Percentiles rank a stretch among this genome's conserved stretches.
Evolutionary conservation across 2,113 vertebrate genomes (phyloP).

Genomic region (Mionectes macconnelli): DNA sequence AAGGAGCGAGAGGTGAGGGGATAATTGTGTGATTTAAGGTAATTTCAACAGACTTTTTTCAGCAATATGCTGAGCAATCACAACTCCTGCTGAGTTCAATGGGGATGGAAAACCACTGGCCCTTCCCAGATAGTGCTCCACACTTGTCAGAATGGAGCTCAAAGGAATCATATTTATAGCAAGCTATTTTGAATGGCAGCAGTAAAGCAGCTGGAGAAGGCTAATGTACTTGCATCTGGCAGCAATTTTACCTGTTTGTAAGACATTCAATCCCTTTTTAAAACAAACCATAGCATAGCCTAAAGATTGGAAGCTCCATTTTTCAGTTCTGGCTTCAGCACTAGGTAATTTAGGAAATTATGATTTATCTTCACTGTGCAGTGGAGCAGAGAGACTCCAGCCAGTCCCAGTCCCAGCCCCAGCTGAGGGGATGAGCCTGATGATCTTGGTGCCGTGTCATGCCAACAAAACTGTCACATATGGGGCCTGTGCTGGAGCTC

Average conservation of each 20-base stretch:
- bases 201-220: slow-evolving; percentile 59
- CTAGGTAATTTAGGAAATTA: slow-evolving; percentile 1
- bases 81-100: slow-evolving; percentile 38
- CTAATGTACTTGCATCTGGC: slow-evolving; percentile 45
- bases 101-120: slow-evolving; percentile 14
- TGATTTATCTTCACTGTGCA: neutral
- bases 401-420: neutral
- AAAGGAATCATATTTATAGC: slow-evolving; percentile 57
- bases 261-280: slow-evolving; percentile 38
- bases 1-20: neutral
- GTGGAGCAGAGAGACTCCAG: neutral
- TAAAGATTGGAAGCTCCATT: neutral
- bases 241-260: slow-evolving; percentile 56
- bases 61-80: slow-evolving; percentile 34
- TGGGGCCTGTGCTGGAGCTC: neutral
- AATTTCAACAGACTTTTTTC: slow-evolving; percentile 41
- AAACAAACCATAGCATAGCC: slow-evolving; percentile 24
- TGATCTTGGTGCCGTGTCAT: neutral
- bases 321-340: slow-evolving; percentile 1
- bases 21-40: slow-evolving; percentile 57
- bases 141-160: slow-evolving; percentile 39
- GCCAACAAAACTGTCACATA: neutral
- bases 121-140: slow-evolving; percentile 9
- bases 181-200: slow-evolving; percentile 57
- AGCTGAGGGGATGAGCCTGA: neutral